Base-by-base conservation (phyloP, 2,797 vertebrate genomes). In the Sus cebifrons region DNA sequence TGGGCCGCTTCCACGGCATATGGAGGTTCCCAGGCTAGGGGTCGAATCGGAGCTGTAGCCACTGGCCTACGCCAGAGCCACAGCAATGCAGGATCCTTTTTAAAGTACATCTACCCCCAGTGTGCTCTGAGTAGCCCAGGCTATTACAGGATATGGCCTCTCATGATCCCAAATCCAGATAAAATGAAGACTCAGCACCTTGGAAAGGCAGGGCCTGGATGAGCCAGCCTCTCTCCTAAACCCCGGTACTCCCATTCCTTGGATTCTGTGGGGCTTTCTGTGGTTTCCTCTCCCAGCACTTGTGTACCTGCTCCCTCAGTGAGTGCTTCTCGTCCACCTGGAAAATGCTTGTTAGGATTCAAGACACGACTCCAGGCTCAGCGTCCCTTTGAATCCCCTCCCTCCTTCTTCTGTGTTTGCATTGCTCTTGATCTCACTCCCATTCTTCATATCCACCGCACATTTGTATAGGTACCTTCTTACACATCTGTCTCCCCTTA, bases 401-500 rank as follows among this genome's bases (percentile, higher is more conserved):
- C 21, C 36, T 36, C 8, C 64, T 86, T 79, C 58, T 40, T 75
- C 14, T 20, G 13, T 29, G 29, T 1, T 40, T 15, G 17, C 2
- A 12, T 5, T 54, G 14, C 32, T 36, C 40, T 54, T 62, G 32
- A 8, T 1, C 52, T 40, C 52, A 11, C 14, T 17, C 58, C 64
- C 8, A 1, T 32, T 88, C 49, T 78, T 44, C 58, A 70, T 5
- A 74, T 27, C 62, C 16, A 20, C 4, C 7, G 36, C 15, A 23
- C 18, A 7, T 36, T 32, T 40, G 23, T 12, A 4, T 44, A 67
- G 62, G 18, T 65, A 36, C 36, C 11, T 65, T 14, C 40, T 40
- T 44, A 32, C 14, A 1, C 3, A 1, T 44, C 56, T 12, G 0
- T 29, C 18, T 64, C 16, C 70, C 18, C 0, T 44, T 36, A 6